Evolutionary conservation across 2,888 invertebrate genomes (phyloP).

Genomic region (Parasteatoda lunata): DNA sequence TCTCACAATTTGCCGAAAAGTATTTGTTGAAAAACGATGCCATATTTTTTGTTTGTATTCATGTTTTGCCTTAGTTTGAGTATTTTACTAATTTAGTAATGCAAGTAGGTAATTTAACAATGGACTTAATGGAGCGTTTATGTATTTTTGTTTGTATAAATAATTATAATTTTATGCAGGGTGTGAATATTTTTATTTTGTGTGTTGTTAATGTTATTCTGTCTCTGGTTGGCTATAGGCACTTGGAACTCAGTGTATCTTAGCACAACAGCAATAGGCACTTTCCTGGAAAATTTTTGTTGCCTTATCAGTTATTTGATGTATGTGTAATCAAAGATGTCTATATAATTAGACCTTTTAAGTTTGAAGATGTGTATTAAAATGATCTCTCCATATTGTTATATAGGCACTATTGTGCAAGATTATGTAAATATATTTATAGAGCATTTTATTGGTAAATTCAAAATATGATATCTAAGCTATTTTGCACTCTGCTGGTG

Average conservation of each 20-base stretch:
- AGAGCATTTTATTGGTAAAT: conserved; percentile 40
- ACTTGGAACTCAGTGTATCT: conserved; percentile 55
- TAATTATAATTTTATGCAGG: conserved; percentile 38
- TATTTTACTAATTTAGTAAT: no score
- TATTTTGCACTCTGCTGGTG: conserved; percentile 42
- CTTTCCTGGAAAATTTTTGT: conserved; percentile 25
- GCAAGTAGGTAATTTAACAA: not conserved
- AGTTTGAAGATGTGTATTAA: conserved; percentile 39
- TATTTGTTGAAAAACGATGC: no score
- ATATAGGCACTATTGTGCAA: conserved; percentile 44
- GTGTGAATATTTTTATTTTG: conserved; percentile 56
- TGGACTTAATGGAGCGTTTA: conserved; percentile 15
- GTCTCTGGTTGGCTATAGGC: conserved; percentile 46
- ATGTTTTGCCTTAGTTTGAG: no score
- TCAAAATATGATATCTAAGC: no score
- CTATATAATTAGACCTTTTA: conserved; percentile 32
- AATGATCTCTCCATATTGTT: conserved; percentile 58
- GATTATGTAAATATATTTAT: conserved; percentile 64
- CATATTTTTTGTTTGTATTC: no score
- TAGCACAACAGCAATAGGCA: conserved; percentile 48
- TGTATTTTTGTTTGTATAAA: conserved; percentile 20
- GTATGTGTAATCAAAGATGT: conserved; percentile 27
- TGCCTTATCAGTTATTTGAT: conserved; percentile 40
- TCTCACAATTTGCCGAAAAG: no score
- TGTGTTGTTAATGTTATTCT: conserved; percentile 46